Conservation (phyloP, 2,113 vertebrate genomes). For the Corythaeola cristata region DNA sequence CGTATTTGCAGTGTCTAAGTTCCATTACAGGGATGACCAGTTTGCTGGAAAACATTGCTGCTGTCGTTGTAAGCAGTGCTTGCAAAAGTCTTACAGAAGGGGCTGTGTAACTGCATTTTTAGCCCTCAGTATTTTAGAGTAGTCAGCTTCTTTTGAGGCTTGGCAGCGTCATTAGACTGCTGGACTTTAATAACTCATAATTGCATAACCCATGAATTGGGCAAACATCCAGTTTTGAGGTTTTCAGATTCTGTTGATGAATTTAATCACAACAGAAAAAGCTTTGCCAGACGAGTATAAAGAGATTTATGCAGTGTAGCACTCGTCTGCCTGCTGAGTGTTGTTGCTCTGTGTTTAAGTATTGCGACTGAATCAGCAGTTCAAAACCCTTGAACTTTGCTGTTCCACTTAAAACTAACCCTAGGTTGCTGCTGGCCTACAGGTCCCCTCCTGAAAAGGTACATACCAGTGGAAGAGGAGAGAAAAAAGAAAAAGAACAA, state of each 20-base stretch:
- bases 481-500: slow-evolving; percentile 30
- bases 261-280: background rate
- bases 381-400: slow-evolving; percentile 65
- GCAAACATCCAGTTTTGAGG: background rate
- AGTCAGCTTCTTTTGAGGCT: background rate
- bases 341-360: background rate
- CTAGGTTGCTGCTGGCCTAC: background rate
- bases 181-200: background rate
- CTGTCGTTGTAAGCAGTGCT: background rate
- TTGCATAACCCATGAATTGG: background rate
- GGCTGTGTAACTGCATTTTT: background rate
- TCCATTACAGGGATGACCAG: background rate
- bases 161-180: background rate
- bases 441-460: slow-evolving; percentile 22
- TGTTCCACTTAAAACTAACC: slow-evolving; percentile 55
- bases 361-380: slow-evolving; percentile 47
- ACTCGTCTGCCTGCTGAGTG: background rate
- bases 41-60: background rate
- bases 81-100: background rate
- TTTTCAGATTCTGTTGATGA: background rate
- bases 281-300: background rate
- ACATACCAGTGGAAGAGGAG: background rate
- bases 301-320: background rate
- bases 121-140: background rate
- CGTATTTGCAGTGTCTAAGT: background rate